Evolutionary conservation across 2,888 invertebrate genomes (phyloP).

Genomic region (Schizotus pectinicornis): DNA sequence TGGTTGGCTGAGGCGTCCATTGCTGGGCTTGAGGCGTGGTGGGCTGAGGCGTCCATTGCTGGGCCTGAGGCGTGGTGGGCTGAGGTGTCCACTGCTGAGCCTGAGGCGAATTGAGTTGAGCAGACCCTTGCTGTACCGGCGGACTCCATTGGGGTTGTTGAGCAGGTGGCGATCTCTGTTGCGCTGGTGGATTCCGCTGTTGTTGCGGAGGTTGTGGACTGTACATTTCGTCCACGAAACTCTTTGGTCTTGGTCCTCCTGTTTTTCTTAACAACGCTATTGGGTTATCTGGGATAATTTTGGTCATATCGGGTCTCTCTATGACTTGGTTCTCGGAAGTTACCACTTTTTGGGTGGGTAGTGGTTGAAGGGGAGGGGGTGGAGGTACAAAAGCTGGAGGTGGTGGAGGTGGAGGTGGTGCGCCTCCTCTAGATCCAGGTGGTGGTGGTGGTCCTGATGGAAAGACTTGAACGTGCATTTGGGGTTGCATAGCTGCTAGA

Average conservation of each 20-base stretch:
- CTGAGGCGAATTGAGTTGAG: conserved; percentile 15
- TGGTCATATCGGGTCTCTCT: conserved; percentile 75
- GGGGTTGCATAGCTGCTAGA: conserved; percentile 67
- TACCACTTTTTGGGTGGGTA: conserved; percentile 61
- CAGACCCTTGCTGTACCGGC: conserved; percentile 27
- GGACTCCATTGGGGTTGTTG: conserved; percentile 31
- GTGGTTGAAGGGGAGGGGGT: conserved; percentile 64
- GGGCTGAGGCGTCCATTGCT: conserved; percentile 42
- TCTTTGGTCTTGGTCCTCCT: conserved; percentile 63
- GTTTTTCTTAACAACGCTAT: conserved; percentile 74
- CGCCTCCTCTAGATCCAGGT: conserved; percentile 38
- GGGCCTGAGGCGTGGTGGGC: conserved; percentile 23
- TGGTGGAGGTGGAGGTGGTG: conserved; percentile 57
- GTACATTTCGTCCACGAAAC: conserved; percentile 48
- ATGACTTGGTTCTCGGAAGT: conserved; percentile 59
- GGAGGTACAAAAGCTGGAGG: conserved; percentile 61
- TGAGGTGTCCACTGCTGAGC: conserved; percentile 44
- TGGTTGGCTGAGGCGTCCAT: conserved; percentile 23
- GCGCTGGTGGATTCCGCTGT: conserved; percentile 16
- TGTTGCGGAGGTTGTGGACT: conserved; percentile 30
- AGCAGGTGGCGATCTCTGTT: conserved; percentile 35
- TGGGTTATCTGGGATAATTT: conserved; percentile 72
- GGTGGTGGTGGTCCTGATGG: conserved; percentile 48
- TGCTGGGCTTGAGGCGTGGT: conserved; percentile 46
- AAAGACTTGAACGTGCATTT: conserved; percentile 70